A percentile compares a stretch with the other conserved stretches of the same genome.
These are phyloP conservation scores for Picus viridis DNA, from an alignment of 2,797 vertebrate species.

Conservation along the genomic window DNA sequence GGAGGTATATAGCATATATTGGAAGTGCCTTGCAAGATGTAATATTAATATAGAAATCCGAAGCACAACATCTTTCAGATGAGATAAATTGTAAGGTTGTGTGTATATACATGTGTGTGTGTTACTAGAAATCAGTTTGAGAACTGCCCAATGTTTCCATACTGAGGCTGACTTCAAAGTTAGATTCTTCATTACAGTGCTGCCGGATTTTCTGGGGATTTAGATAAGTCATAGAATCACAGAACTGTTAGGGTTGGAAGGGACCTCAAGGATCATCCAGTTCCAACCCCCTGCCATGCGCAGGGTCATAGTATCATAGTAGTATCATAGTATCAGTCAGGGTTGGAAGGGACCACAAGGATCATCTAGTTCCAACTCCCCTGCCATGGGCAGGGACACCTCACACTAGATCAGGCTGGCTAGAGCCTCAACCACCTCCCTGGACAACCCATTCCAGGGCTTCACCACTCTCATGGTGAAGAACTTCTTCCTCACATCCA, in stretches of 20 bases:
- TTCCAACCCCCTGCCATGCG: too few species aligned
- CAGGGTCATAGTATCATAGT: too few species aligned
- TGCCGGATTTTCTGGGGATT: neutral
- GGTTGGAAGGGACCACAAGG: too few species aligned
- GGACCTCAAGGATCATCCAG: too few species aligned
- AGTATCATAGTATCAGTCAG: neutral
- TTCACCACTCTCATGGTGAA: too few species aligned
- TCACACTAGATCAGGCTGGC: too few species aligned
- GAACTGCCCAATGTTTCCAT: neutral
- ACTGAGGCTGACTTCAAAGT: neutral
- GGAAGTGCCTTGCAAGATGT: neutral
- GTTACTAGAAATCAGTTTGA: neutral
- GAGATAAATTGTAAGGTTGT: neutral
- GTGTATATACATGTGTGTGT: fast-evolving
- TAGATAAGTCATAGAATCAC: neutral
- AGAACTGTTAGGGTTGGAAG: too few species aligned
- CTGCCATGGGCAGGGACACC: too few species aligned
- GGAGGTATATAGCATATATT: neutral
- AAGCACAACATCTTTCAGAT: neutral
- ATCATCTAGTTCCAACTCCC: too few species aligned
- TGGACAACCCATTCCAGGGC: too few species aligned
- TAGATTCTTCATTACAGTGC: neutral
- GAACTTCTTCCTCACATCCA: too few species aligned
- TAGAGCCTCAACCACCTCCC: too few species aligned
- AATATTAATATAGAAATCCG: neutral